Conservation (phyloP, 2,888 invertebrate species). For the Crocallis elinguaria region DNA sequence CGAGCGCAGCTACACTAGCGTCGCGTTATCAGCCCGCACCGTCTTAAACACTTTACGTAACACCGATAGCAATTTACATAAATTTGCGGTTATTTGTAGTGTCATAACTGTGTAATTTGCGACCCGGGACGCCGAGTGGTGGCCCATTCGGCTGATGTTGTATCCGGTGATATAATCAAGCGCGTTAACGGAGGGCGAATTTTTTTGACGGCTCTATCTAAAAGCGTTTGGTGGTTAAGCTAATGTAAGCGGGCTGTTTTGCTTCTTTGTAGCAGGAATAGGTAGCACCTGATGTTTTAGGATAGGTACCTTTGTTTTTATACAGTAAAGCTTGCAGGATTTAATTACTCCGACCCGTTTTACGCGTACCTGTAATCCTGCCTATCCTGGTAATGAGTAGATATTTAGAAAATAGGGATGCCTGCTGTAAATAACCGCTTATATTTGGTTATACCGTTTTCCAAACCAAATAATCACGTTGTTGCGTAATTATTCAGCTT, state of each 20-base stretch:
- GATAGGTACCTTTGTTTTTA: constrained; percentile 7
- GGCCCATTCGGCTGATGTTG: constrained; percentile 60
- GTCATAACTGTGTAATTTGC: constrained; percentile 75
- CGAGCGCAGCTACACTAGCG: constrained; percentile 54
- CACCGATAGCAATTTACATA: constrained; percentile 77
- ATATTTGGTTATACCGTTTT: too few species aligned
- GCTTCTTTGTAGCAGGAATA: constrained; percentile 3
- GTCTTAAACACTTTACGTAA: constrained; percentile 76
- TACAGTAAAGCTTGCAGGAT: background rate
- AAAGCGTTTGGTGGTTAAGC: constrained; percentile 48
- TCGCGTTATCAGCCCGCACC: constrained; percentile 66
- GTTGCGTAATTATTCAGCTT: background rate
- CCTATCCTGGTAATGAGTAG: too few species aligned
- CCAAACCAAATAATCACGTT: background rate
- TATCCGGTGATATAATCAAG: constrained; percentile 62
- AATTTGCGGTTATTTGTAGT: constrained; percentile 78
- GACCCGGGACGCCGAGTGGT: constrained; percentile 61
- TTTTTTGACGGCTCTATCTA: constrained; percentile 54
- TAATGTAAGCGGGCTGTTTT: constrained; percentile 35
- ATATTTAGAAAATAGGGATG: too few species aligned
- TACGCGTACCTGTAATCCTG: too few species aligned
- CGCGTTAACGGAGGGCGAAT: constrained; percentile 53
- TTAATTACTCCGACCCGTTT: constrained; percentile 1
- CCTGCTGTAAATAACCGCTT: too few species aligned
- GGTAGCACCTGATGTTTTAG: constrained; percentile 6